Percentiles rank a stretch among this genome's conserved stretches.
Conservation (phyloP, 2,888 invertebrate species). For the Ophioninae sp. region DNA sequence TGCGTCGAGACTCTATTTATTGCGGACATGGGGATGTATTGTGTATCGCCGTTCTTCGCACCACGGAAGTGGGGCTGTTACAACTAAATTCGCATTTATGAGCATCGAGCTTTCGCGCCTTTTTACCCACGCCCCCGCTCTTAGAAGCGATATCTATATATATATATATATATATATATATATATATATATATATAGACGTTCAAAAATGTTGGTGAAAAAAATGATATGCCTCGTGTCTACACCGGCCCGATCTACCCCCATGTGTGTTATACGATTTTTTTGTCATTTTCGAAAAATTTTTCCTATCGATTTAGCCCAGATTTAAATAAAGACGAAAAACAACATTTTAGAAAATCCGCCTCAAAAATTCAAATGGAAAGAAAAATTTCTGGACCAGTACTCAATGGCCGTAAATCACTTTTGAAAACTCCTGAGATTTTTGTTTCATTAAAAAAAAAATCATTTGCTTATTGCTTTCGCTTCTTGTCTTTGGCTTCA, state of each 20-base stretch:
- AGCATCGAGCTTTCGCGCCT: slow-evolving; percentile 63
- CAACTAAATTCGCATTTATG: slow-evolving; percentile 77
- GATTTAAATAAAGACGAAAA: too few species aligned
- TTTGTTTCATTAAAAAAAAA: too few species aligned
- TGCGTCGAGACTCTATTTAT: slow-evolving; percentile 73
- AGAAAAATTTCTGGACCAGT: too few species aligned
- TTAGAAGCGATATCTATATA: background rate
- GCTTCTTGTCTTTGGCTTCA: too few species aligned
- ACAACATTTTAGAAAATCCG: too few species aligned
- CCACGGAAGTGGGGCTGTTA: slow-evolving; percentile 66
- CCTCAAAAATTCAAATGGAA: too few species aligned
- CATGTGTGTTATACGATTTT: background rate
- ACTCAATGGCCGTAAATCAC: too few species aligned
- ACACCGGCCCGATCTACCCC: background rate
- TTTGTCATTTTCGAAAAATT: background rate
- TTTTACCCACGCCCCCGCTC: slow-evolving; percentile 1
- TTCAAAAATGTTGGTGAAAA: background rate
- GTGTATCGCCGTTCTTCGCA: background rate
- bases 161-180: too few species aligned
- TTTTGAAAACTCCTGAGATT: too few species aligned
- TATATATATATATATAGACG: background rate
- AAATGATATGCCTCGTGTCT: background rate
- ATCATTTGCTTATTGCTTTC: too few species aligned
- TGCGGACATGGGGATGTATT: slow-evolving; percentile 71
- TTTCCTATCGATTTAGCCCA: too few species aligned